Conservation (phyloP, 2,888 invertebrate genomes). For the Melinopterus prodromus region DNA sequence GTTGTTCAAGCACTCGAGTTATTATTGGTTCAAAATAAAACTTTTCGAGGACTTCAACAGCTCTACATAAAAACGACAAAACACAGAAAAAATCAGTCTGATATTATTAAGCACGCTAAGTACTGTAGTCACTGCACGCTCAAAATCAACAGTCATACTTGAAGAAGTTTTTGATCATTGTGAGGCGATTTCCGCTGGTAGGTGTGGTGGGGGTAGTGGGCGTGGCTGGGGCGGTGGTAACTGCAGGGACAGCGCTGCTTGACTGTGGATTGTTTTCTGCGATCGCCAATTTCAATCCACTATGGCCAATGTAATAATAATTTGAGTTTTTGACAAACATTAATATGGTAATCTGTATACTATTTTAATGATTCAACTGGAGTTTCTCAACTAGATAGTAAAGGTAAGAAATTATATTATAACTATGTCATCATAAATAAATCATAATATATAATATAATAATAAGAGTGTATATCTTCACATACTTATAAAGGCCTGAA, state of each 20-base stretch:
- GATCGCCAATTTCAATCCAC: slow-evolving; percentile 57
- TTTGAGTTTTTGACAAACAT: background rate
- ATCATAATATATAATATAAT: no score
- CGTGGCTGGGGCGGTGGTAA: slow-evolving; percentile 52
- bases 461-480: no score
- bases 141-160: slow-evolving; percentile 71
- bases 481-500: no score
- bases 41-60: background rate
- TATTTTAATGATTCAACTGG: no score
- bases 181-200: slow-evolving; percentile 72
- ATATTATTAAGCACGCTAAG: background rate
- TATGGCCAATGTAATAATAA: slow-evolving; percentile 37
- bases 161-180: slow-evolving; percentile 97
- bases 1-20: background rate
- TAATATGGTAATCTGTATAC: no score
- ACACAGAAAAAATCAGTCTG: slow-evolving; percentile 10
- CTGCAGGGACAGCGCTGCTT: slow-evolving; percentile 45
- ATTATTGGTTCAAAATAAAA: background rate
- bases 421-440: no score
- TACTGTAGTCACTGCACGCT: background rate
- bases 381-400: no score
- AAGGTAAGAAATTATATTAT: no score
- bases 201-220: slow-evolving; percentile 62
- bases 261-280: slow-evolving; percentile 47
- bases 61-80: slow-evolving; percentile 8